Conservation (phyloP, 2,113 vertebrate species). For the Zapornia atra region DNA sequence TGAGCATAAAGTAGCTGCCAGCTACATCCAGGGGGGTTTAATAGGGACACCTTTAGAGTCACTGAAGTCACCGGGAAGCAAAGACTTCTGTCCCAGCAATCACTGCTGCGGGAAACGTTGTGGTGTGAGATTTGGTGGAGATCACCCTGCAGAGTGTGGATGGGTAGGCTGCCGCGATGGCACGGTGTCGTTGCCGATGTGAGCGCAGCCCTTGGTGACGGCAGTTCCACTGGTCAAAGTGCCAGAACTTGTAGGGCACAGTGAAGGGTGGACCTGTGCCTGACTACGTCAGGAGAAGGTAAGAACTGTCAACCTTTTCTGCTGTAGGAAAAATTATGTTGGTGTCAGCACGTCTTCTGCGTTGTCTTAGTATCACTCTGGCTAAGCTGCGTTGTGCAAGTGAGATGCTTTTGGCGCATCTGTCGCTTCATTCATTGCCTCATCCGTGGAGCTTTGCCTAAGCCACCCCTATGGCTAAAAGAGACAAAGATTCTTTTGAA, state of each 20-base stretch:
- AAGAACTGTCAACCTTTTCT: neutral
- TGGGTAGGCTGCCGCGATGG: fast-evolving
- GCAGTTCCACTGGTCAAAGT: neutral
- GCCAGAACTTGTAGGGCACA: neutral
- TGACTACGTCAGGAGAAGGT: neutral
- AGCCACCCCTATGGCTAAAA: neutral
- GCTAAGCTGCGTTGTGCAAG: neutral
- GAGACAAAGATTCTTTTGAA: slow-evolving; percentile 48
- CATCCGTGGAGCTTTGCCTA: slow-evolving; percentile 6
- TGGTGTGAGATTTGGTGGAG: neutral
- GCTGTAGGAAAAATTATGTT: neutral
- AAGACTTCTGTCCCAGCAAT: neutral
- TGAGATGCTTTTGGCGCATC: neutral
- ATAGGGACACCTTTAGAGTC: neutral
- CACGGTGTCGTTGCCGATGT: neutral
- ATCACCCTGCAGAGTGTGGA: neutral
- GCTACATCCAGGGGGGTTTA: fast-evolving
- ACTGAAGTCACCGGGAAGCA: neutral
- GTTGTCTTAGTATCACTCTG: neutral
- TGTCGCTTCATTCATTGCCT: slow-evolving; percentile 1
- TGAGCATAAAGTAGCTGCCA: neutral
- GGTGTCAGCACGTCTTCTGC: neutral
- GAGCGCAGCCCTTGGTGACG: neutral
- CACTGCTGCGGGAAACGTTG: neutral
- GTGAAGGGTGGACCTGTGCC: neutral